These are phyloP conservation scores for Pseudopleuronectes americanus DNA, from an alignment of 2,797 vertebrate genomes.

Conservation along the genomic window DNA sequence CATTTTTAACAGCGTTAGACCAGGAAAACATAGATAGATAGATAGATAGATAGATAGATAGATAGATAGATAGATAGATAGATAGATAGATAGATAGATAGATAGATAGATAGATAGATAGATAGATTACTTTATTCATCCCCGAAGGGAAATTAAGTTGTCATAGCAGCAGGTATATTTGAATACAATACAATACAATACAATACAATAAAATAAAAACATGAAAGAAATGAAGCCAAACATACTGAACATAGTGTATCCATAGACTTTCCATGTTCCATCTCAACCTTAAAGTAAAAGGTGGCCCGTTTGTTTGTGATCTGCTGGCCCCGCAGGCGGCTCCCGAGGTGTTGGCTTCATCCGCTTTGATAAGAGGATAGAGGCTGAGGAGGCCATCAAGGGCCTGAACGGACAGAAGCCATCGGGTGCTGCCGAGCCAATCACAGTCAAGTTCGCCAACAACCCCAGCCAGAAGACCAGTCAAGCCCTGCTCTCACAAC, in stretches of 20 bases:
- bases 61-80: too few species aligned
- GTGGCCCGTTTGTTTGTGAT: conserved; percentile 79
- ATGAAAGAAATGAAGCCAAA: too few species aligned
- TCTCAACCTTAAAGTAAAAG: conserved; percentile 78
- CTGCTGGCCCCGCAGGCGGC: conserved; percentile 92
- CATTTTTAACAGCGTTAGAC: too few species aligned
- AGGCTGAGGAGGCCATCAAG: conserved; percentile 99
- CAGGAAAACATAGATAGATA: too few species aligned
- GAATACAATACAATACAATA: too few species aligned
- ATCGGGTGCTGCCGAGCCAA: conserved; percentile 97
- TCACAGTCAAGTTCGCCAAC: conserved; percentile 99
- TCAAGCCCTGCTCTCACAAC: conserved; percentile 98
- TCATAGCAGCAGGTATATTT: too few species aligned
- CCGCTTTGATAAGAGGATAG: conserved; percentile 99
- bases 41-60: too few species aligned
- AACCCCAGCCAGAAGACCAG: conserved; percentile 99
- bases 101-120: too few species aligned
- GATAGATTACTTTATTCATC: too few species aligned
- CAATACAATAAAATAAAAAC: too few species aligned
- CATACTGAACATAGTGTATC: background rate
- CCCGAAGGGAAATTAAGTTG: too few species aligned
- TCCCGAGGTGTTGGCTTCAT: conserved; percentile 99
- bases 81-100: too few species aligned
- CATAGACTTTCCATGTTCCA: background rate
- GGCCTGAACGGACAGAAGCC: conserved; percentile 99